Conservation (phyloP, 2,797 vertebrate genomes). For the Esox lucius region DNA sequence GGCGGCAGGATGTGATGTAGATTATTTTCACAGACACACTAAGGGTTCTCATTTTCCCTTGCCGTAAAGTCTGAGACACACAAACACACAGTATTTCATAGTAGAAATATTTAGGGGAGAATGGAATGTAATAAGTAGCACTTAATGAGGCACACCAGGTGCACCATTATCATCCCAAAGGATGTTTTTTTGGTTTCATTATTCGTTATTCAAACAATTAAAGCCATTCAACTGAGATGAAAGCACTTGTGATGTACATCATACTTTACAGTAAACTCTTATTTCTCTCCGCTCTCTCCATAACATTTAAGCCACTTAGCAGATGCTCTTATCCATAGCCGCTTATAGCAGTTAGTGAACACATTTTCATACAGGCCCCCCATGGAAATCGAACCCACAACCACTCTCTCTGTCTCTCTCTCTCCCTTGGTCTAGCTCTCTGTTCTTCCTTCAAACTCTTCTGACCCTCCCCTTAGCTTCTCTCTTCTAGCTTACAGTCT, state of each 20-base stretch:
- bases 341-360: too few relatives aligned
- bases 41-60: neutral
- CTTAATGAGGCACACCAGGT: conserved; percentile 5
- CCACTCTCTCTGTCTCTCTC: conserved; percentile 10
- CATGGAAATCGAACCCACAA: too few relatives aligned
- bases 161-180: conserved; percentile 7
- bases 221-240: conserved; percentile 41
- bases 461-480: conserved; percentile 45
- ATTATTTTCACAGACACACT: neutral
- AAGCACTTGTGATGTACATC: conserved; percentile 38
- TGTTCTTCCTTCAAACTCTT: conserved; percentile 57
- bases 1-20: conserved; percentile 7
- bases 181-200: conserved; percentile 33
- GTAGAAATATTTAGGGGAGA: neutral
- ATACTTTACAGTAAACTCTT: conserved; percentile 18
- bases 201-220: conserved; percentile 28
- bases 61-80: neutral
- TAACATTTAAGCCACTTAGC: too few relatives aligned
- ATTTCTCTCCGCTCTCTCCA: neutral
- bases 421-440: conserved; percentile 58
- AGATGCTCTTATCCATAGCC: too few relatives aligned
- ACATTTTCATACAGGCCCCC: neutral
- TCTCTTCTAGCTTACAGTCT: conserved; percentile 13
- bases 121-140: neutral
- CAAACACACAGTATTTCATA: neutral